phyloP scores from a whole-genome alignment of 2,888 invertebrate species.

The Phalera bucephala region DNA sequence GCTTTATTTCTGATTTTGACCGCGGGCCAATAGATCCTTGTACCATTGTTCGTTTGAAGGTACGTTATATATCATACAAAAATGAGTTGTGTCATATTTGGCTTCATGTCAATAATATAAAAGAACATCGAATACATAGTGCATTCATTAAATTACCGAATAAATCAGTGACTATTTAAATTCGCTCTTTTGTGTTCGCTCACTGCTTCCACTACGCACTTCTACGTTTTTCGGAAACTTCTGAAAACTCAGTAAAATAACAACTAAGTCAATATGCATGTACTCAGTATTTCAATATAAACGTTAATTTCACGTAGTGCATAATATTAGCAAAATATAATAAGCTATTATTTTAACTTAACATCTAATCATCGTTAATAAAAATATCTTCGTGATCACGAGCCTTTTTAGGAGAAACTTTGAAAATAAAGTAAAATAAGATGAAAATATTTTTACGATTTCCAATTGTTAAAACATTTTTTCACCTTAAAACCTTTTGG shows the following conservation, averaged over 20 bases:
- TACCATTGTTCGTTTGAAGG: too few species aligned
- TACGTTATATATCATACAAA: slow-evolving; percentile 2
- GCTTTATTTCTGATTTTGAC: too few species aligned
- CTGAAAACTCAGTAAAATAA: slow-evolving; percentile 50
- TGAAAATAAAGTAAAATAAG: too few species aligned
- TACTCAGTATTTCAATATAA: slow-evolving; percentile 21
- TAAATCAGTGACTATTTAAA: slow-evolving; percentile 20
- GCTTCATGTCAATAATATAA: slow-evolving; percentile 28
- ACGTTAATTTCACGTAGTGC: slow-evolving; percentile 24
- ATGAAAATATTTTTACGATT: too few species aligned
- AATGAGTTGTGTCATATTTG: slow-evolving; percentile 23
- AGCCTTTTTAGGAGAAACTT: too few species aligned
- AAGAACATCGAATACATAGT: slow-evolving; percentile 19
- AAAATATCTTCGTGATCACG: too few species aligned
- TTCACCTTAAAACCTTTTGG: too few species aligned
- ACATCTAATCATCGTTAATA: too few species aligned
- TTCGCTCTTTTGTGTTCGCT: slow-evolving; percentile 20
- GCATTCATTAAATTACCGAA: slow-evolving; percentile 19
- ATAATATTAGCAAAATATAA: slow-evolving; percentile 20
- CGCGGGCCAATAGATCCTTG: too few species aligned
- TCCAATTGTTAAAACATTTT: too few species aligned
- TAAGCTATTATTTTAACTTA: slow-evolving; percentile 32
- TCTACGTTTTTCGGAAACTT: slow-evolving; percentile 51
- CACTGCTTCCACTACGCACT: slow-evolving; percentile 45
- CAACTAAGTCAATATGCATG: slow-evolving; percentile 24